These are phyloP conservation scores for Poeciliopsis paucimaculata DNA, from an alignment of 2,797 vertebrate genomes.

Conservation along the genomic window DNA sequence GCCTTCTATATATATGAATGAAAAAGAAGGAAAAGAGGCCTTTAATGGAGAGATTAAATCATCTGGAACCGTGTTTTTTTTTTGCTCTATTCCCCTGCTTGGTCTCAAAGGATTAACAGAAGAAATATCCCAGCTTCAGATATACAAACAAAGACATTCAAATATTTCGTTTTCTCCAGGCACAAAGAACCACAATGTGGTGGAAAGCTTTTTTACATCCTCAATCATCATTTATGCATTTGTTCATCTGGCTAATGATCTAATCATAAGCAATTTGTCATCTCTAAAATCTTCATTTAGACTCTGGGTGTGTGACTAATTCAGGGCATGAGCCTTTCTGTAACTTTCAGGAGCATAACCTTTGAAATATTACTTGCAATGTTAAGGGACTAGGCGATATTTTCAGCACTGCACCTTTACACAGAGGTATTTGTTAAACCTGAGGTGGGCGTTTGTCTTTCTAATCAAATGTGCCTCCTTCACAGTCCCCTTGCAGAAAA, in stretches of 20 bases:
- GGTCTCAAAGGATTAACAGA: conserved; percentile 53
- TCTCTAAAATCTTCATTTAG: conserved; percentile 67
- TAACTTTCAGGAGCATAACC: conserved; percentile 52
- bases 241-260: conserved; percentile 75
- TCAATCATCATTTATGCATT: conserved; percentile 76
- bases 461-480: conserved; percentile 42
- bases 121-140: conserved; percentile 52
- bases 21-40: conserved; percentile 38
- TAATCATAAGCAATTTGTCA: conserved; percentile 78
- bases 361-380: conserved; percentile 62
- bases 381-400: conserved; percentile 57
- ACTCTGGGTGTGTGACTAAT: conserved; percentile 69
- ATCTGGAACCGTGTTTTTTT: conserved; percentile 37
- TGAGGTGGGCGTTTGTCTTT: conserved; percentile 53
- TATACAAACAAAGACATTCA: conserved; percentile 69
- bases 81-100: conserved; percentile 37
- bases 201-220: conserved; percentile 55
- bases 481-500: conserved; percentile 54
- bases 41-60: conserved; percentile 42
- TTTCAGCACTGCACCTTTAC: conserved; percentile 58
- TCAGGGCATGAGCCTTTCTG: conserved; percentile 38
- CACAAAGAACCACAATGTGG: conserved; percentile 58
- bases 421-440: conserved; percentile 68
- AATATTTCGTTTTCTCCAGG: conserved; percentile 68
- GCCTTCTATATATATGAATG: conserved; percentile 47